Evolutionary conservation across 2,888 invertebrate genomes (phyloP).

Genomic region (Agrotis ipsilon): DNA sequence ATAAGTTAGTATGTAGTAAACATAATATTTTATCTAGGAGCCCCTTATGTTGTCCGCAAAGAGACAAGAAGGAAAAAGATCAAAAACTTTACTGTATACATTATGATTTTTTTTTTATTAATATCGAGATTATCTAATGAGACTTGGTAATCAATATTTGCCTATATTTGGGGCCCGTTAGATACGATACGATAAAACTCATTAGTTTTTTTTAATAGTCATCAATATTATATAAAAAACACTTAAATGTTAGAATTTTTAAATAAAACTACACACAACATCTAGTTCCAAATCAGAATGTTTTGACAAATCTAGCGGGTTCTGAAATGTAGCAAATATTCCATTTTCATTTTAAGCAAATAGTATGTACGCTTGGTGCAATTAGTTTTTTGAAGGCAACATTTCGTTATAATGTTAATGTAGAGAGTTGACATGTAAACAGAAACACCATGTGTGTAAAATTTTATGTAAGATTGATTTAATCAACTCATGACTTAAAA

Average conservation of each 20-base stretch:
- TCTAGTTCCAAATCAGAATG: conserved; percentile 44
- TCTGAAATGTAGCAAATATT: conserved; percentile 53
- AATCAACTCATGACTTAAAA: conserved; percentile 89
- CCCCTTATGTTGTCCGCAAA: conserved; percentile 67
- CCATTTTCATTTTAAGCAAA: conserved; percentile 65
- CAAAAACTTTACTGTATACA: conserved; percentile 73
- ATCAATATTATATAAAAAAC: conserved; percentile 52
- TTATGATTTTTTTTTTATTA: conserved; percentile 55
- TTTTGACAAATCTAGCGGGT: conserved; percentile 59
- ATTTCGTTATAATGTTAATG: conserved; percentile 78
- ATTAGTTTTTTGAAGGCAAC: conserved; percentile 79
- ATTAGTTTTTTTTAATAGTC: conserved; percentile 53
- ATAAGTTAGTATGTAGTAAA: conserved; percentile 82
- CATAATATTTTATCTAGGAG: conserved; percentile 72
- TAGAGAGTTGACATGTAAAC: conserved; percentile 81
- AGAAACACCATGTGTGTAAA: conserved; percentile 82
- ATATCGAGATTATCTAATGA: conserved; percentile 58
- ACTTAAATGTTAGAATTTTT: conserved; percentile 55
- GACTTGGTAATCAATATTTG: conserved; percentile 51
- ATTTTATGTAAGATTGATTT: conserved; percentile 88
- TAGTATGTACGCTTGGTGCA: conserved; percentile 81
- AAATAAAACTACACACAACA: conserved; percentile 43
- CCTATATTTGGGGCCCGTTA: conserved; percentile 53
- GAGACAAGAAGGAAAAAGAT: conserved; percentile 73
- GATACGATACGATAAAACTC: conserved; percentile 60